A percentile compares a stretch with the other conserved stretches of the same genome.
phyloP scores from a whole-genome alignment of 2,888 invertebrate genomes.

The Nymphalis c-album region DNA sequence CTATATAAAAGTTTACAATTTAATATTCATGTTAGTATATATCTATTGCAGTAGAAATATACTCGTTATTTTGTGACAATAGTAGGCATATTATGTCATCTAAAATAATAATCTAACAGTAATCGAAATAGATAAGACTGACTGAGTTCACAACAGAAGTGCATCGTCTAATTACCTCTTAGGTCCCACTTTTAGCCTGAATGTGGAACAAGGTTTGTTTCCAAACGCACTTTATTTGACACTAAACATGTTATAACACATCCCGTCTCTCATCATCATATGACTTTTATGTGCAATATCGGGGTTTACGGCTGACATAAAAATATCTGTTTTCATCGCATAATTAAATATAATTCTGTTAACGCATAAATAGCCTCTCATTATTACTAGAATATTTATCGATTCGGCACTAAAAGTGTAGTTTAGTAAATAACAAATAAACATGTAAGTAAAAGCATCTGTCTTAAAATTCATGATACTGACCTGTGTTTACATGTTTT shows the following conservation, averaged over 20 bases:
- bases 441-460: neutral
- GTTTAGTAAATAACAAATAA: neutral
- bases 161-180: conserved; percentile 7
- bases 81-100: neutral
- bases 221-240: conserved; percentile 56
- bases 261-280: conserved; percentile 48
- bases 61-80: too few relatives aligned
- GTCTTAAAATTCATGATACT: conserved; percentile 1
- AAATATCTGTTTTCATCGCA: conserved; percentile 30
- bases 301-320: conserved; percentile 53
- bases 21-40: too few relatives aligned
- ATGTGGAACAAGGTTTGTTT: conserved; percentile 59
- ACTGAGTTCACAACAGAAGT: neutral
- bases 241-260: conserved; percentile 59
- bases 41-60: too few relatives aligned
- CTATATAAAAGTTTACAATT: too few relatives aligned
- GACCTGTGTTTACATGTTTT: conserved; percentile 2
- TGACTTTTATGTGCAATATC: conserved; percentile 54
- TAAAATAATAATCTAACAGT: neutral
- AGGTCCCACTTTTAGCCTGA: conserved; percentile 38
- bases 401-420: neutral
- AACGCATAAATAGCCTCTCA: conserved; percentile 14
- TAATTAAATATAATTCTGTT: conserved; percentile 32
- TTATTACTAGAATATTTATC: conserved; percentile 6
- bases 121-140: neutral